These are phyloP conservation scores for Lophotis ruficrista DNA, from an alignment of 2,113 vertebrate species.

Conservation along the genomic window DNA sequence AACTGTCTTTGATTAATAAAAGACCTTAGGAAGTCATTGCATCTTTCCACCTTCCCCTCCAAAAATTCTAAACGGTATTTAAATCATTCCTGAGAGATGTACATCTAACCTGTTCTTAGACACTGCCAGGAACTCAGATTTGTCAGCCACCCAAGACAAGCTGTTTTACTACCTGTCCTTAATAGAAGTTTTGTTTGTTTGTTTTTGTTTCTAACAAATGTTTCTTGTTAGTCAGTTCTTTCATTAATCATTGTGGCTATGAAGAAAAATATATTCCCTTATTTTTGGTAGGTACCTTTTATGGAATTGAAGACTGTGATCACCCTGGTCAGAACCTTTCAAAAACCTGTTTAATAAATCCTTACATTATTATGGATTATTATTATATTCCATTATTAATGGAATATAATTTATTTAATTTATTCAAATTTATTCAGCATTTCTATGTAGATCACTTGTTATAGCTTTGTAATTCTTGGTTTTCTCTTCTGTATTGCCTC, in stretches of 20 bases:
- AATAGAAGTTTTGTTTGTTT: neutral
- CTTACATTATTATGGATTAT: no score
- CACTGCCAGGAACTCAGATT: neutral
- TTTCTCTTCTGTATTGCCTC: constrained; percentile 4
- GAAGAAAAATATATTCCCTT: neutral
- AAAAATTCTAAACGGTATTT: neutral
- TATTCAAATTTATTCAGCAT: neutral
- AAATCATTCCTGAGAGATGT: neutral
- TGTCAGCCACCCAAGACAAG: neutral
- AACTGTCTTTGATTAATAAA: neutral
- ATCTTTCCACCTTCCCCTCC: fast-evolving
- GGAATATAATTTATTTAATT: no score
- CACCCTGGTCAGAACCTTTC: neutral
- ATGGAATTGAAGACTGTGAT: neutral
- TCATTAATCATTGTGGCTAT: neutral
- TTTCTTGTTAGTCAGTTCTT: neutral
- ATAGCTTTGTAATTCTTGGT: neutral
- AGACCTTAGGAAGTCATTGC: neutral
- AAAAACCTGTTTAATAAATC: neutral
- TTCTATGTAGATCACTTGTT: neutral
- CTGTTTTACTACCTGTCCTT: neutral
- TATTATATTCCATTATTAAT: no score
- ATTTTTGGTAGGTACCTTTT: neutral
- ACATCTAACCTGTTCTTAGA: neutral
- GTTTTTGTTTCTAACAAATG: neutral